Evolutionary conservation across 1,140 invertebrate species (phyloP), one percentile per base, ranked within the genome.

Genomic region (Copidosoma floridanum): DNA sequence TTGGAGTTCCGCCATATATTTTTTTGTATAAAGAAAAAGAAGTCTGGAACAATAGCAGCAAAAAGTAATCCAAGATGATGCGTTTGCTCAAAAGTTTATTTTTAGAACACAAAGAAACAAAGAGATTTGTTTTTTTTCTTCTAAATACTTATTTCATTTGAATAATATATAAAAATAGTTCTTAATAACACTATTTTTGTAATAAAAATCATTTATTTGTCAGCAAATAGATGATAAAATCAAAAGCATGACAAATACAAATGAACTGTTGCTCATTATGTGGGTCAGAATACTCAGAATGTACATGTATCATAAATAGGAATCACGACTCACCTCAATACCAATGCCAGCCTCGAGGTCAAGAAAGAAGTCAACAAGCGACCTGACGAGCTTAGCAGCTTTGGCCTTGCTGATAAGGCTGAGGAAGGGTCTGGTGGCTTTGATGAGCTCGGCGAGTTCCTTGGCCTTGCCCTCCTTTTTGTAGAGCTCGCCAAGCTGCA

Each of bases 391-490:
- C 81, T 99, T 99, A 1, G 97, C 97, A 57, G 98, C 97, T 81
- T 99, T 99, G 21, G 97, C 97, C 83, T 99, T 99, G 72, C 95
- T 98, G 65, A 99, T 95, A 46, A 91, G 82, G 65, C 89, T 89
- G 10, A 99, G 83, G 77, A 99, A 99, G 5, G 96, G 95, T 69
- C 97, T 86, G 14, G 94, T 95, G 53, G 89, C 88, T 81, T 94
- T 93, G 66, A 99, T 98, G 40, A 99, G 83, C 60, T 94, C 89
- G 2, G 94, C 94, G 64, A 99, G 81, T 78, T 97, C 94, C 79
- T 94, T 92, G 58, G 93, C 94, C 76, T 96, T 94, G 69, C 91
- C 91, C 76, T 94, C 92, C 71, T 94, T 92, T 78, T 94, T 93
- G 72, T 95, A 94, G 52, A 92, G 85, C 72, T 93, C 89, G 14